These are phyloP conservation scores for Argyresthia goedartella DNA, from an alignment of 2,888 invertebrate genomes.

Conservation along the genomic window DNA sequence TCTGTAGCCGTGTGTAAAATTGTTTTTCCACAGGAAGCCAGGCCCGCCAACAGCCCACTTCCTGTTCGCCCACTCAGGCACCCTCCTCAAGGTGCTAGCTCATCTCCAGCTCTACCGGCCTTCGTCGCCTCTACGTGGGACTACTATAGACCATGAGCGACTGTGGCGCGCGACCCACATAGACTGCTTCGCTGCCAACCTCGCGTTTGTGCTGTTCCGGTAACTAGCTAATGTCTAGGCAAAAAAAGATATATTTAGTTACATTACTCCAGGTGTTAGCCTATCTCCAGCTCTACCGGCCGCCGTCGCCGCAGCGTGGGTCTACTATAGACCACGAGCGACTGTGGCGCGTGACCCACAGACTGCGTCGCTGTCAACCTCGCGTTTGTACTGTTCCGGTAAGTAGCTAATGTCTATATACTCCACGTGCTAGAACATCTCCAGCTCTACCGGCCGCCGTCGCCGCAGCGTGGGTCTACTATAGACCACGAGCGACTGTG, in stretches of 20 bases:
- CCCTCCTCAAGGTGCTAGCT: slow-evolving; percentile 80
- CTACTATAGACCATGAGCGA: slow-evolving; percentile 52
- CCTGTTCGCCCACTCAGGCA: slow-evolving; percentile 88
- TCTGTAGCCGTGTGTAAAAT: neutral
- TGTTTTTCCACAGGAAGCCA: slow-evolving; percentile 25
- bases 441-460: slow-evolving; percentile 77
- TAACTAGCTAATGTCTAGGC: slow-evolving; percentile 43
- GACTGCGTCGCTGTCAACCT: slow-evolving; percentile 86
- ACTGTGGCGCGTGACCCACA: slow-evolving; percentile 72
- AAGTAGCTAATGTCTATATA: slow-evolving; percentile 53
- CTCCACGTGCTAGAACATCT: slow-evolving; percentile 81
- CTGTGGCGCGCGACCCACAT: slow-evolving; percentile 75
- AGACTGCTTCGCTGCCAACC: slow-evolving; percentile 84
- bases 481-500: slow-evolving; percentile 62
- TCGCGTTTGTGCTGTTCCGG: slow-evolving; percentile 82
- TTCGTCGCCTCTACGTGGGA: slow-evolving; percentile 66
- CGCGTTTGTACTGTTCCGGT: slow-evolving; percentile 82
- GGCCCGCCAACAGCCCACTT: slow-evolving; percentile 67
- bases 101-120: slow-evolving; percentile 82
- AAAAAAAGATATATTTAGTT: too few relatives aligned
- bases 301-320: slow-evolving; percentile 71
- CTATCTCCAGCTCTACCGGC: slow-evolving; percentile 79
- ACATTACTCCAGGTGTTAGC: slow-evolving; percentile 82
- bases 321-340: slow-evolving; percentile 54
- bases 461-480: slow-evolving; percentile 69